A percentile compares a stretch with the other conserved stretches of the same genome.
Evolutionary conservation across 30 jellyfish, hydroid and myxozoan genomes (phyloP).

Genomic region (Aurelia sp.): DNA sequence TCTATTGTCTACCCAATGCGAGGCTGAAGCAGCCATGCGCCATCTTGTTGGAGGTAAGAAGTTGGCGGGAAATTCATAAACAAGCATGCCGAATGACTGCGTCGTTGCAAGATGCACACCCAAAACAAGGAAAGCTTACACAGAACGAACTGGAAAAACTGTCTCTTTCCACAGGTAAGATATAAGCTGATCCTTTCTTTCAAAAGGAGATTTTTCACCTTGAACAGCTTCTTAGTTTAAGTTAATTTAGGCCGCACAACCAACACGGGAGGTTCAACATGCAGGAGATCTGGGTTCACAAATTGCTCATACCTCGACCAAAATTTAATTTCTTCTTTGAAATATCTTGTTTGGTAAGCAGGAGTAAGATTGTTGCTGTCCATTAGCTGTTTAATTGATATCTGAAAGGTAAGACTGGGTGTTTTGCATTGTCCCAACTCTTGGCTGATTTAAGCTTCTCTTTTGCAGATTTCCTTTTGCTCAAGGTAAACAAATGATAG

Average conservation of each 20-base stretch:
- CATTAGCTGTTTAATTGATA: too few relatives aligned
- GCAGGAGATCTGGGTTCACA: too few relatives aligned
- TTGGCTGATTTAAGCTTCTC: background rate
- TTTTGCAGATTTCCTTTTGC: slow-evolving; percentile 7
- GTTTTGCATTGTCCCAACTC: background rate
- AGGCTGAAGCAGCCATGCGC: slow-evolving; percentile 36
- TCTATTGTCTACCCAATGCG: slow-evolving; percentile 24
- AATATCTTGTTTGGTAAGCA: slow-evolving; percentile 4
- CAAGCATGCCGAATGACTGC: slow-evolving; percentile 7
- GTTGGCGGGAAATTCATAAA: background rate
- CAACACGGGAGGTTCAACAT: too few relatives aligned
- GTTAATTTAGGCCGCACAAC: too few relatives aligned
- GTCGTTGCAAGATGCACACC: slow-evolving; percentile 14
- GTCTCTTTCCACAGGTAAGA: background rate
- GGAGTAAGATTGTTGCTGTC: background rate
- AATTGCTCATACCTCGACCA: too few relatives aligned
- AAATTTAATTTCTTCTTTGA: background rate
- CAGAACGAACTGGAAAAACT: slow-evolving; percentile 2
- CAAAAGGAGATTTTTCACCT: too few relatives aligned
- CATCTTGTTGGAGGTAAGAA: slow-evolving; percentile 21
- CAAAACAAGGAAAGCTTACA: background rate
- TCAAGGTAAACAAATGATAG: slow-evolving; percentile 3
- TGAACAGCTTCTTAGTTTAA: too few relatives aligned
- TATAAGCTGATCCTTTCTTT: background rate
- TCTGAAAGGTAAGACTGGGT: too few relatives aligned